Conservation (phyloP, 2,797 vertebrate species). For the Ispidina lecontei region DNA sequence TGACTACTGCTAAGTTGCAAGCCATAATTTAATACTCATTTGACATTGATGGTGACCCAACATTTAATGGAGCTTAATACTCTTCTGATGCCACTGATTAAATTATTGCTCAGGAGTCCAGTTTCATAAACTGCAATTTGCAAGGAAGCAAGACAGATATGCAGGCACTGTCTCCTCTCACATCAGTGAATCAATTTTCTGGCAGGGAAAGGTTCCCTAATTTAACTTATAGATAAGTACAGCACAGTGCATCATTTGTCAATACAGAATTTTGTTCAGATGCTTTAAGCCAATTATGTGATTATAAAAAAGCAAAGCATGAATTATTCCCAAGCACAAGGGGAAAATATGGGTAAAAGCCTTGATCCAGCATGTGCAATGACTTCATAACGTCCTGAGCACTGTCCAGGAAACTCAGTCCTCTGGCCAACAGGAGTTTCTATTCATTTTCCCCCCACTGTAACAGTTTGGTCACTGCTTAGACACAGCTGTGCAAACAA, state of each 20-base stretch:
- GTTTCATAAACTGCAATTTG: constrained; percentile 60
- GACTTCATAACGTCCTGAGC: constrained; percentile 69
- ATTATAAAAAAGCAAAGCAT: neutral
- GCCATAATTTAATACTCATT: constrained; percentile 71
- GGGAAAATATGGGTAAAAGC: constrained; percentile 56
- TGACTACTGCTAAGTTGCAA: constrained; percentile 61
- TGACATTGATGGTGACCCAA: constrained; percentile 63
- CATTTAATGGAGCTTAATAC: constrained; percentile 70
- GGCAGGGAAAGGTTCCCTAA: constrained; percentile 31
- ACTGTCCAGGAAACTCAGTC: constrained; percentile 68
- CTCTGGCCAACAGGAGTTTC: constrained; percentile 59
- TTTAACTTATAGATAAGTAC: constrained; percentile 52
- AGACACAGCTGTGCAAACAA: constrained; percentile 79
- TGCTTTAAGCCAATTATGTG: constrained; percentile 27
- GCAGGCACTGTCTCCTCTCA: constrained; percentile 39
- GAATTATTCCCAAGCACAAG: constrained; percentile 28
- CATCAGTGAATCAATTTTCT: constrained; percentile 41
- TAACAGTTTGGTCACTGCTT: constrained; percentile 60
- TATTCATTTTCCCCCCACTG: constrained; percentile 62
- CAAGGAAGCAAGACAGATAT: constrained; percentile 55
- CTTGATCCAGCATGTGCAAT: constrained; percentile 64
- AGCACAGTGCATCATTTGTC: neutral
- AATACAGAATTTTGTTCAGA: neutral
- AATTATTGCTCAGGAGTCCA: constrained; percentile 69
- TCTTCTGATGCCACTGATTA: constrained; percentile 69